Base-by-base conservation (phyloP, 2,113 vertebrate species). In the Upupa epops region DNA sequence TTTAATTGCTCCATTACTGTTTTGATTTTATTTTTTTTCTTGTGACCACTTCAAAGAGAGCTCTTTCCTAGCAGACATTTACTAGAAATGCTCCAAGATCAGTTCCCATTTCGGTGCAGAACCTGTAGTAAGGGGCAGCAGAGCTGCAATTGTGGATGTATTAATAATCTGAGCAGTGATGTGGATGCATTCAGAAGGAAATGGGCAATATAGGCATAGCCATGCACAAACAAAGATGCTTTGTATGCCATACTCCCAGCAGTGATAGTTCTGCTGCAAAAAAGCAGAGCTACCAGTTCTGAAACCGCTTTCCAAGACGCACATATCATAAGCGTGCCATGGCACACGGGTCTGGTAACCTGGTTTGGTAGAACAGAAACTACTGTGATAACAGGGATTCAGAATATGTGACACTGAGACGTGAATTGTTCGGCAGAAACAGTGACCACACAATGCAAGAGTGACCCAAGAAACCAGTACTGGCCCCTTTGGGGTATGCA, bases 301-400 rank as follows among this genome's bases (percentile, higher is more conserved):
- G 9, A 49, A 90, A 66, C 58, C 52, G n/a, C 70, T 90, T 86
- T 52, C 56, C 49, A 6, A 18, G 54, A 20, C 72, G 22, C 1
- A 0, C 1, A 0, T 68, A 18, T 72, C 5, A 2, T 55, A 42
- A 42, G 54, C 40, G 24, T 4, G 4, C 17, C 8, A 12, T 13
- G 17, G n/a, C n/a, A 34, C 2, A 0, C 20, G 40, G 60, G 52
- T 52, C 80, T 56, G 24, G 22, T 71, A 56, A 78, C 19, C 31
- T 52, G 63, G 3, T 88, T 37, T 71, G 52, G 32, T 80, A 81
- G 26, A 29, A 28, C 16, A 77, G 51, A 48, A 65, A 49, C 37
- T 69, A 48, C 40, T 42, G 68, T 36, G 32, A 90, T 49, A 89
- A 42, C 18, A 60, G 45, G 84, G 54, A 40, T 69, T 55, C 49